A percentile compares a stretch with the other conserved stretches of the same genome.
Evolutionary conservation across 2,888 invertebrate species (phyloP).

Genomic region (Nowickia ferox): DNA sequence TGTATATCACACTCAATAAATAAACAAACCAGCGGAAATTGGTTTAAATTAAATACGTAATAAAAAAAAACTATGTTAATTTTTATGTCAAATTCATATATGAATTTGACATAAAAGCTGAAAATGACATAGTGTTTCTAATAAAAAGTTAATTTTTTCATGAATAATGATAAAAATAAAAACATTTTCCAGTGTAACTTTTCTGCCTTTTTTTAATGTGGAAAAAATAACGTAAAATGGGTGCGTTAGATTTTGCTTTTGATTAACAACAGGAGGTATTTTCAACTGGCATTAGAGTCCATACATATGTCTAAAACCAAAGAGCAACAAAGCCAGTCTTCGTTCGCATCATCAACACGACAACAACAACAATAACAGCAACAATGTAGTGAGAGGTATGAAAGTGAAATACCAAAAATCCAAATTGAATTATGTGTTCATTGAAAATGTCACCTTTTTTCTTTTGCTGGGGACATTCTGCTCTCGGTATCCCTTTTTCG

Average conservation of each 20-base stretch:
- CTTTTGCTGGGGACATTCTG: background rate
- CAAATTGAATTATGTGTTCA: conserved; percentile 71
- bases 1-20: conserved; percentile 69
- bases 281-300: conserved; percentile 18
- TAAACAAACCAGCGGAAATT: conserved; percentile 24
- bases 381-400: conserved; percentile 56
- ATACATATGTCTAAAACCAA: background rate
- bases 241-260: conserved; percentile 27
- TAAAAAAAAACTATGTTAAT: conserved; percentile 50
- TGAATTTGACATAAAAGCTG: conserved; percentile 14
- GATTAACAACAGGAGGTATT: conserved; percentile 62
- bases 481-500: background rate
- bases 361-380: background rate
- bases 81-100: conserved; percentile 2
- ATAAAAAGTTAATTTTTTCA: conserved; percentile 13
- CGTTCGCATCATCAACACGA: background rate
- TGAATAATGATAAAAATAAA: conserved; percentile 40
- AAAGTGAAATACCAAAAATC: conserved; percentile 66
- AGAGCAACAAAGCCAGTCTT: background rate
- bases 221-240: conserved; percentile 48
- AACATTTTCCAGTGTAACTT: conserved; percentile 35
- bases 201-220: conserved; percentile 7
- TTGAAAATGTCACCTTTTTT: conserved; percentile 68
- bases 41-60: conserved; percentile 10
- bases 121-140: conserved; percentile 37